Percentiles rank a stretch among this genome's conserved stretches.
These are phyloP conservation scores for Tethya wilhelma DNA, from an alignment of 37 sponge, comb jelly and placozoan genomes.

Conservation along the genomic window DNA sequence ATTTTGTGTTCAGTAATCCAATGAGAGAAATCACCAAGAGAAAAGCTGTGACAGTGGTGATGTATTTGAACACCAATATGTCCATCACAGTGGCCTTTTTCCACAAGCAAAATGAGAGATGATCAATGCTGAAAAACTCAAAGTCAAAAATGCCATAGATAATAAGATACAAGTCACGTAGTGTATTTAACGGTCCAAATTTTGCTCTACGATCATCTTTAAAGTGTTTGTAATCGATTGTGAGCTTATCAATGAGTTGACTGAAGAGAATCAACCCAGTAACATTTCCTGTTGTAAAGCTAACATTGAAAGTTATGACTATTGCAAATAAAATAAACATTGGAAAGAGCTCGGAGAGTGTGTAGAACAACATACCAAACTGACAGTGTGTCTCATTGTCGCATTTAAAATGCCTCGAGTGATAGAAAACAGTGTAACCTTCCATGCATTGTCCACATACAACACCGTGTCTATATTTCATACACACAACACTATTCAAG, in stretches of 20 bases:
- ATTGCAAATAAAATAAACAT: constrained; percentile 26
- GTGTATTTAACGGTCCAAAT: background rate
- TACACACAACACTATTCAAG: constrained; percentile 17
- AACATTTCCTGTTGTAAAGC: constrained; percentile 51
- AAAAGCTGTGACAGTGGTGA: constrained; percentile 33
- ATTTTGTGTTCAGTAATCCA: background rate
- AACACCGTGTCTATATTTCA: constrained; percentile 9
- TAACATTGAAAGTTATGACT: constrained; percentile 27
- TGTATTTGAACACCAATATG: constrained; percentile 41
- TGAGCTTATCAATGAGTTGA: constrained; percentile 19
- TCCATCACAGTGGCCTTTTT: constrained; percentile 21
- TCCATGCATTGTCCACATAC: constrained; percentile 46
- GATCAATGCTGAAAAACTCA: constrained; percentile 26
- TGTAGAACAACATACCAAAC: constrained; percentile 31
- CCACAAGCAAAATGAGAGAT: constrained; percentile 42
- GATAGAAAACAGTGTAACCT: constrained; percentile 27
- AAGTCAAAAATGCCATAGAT: constrained; percentile 51
- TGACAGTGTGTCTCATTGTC: background rate
- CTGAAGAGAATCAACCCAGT: constrained; percentile 51
- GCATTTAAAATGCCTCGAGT: constrained; percentile 38
- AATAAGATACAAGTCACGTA: background rate
- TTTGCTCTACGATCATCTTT: background rate
- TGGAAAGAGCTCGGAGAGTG: constrained; percentile 54
- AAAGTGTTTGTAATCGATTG: constrained; percentile 13
- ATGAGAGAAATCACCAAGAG: constrained; percentile 8